Evolutionary conservation across 2,888 invertebrate genomes (phyloP).

Genomic region (Coleophora deauratella): DNA sequence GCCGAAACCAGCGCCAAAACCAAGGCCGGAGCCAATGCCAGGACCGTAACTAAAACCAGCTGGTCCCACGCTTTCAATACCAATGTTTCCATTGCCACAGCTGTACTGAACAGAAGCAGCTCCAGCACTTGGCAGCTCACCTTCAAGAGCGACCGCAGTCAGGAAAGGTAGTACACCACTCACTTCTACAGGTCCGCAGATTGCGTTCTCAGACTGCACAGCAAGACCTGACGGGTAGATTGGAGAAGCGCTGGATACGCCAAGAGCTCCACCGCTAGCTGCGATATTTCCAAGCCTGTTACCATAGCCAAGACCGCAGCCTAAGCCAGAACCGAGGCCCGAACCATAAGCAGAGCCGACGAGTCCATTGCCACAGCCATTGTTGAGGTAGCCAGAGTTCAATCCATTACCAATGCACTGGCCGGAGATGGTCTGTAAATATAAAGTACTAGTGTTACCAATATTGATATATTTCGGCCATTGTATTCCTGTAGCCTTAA

Average conservation of each 20-base stretch:
- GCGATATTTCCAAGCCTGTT: conserved; percentile 1
- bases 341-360: neutral
- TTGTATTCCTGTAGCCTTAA: no score
- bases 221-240: conserved; percentile 30
- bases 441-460: no score
- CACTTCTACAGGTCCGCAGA: conserved; percentile 26
- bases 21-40: no score
- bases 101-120: conserved; percentile 33
- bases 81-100: conserved; percentile 31
- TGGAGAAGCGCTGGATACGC: conserved; percentile 22
- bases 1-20: no score
- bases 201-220: conserved; percentile 34
- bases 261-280: conserved; percentile 25
- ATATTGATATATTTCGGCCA: no score
- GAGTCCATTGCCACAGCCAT: neutral
- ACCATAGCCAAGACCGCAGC: no score
- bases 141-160: conserved; percentile 31
- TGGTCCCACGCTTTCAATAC: conserved; percentile 21
- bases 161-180: conserved; percentile 37
- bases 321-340: no score
- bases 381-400: neutral
- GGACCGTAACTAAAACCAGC: conserved; percentile 1
- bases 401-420: conserved; percentile 9
- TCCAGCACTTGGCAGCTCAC: conserved; percentile 31
- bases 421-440: conserved; percentile 11